Conservation (phyloP, 64 coral and sea anemone genomes). For the Exaiptasia diaphana region DNA sequence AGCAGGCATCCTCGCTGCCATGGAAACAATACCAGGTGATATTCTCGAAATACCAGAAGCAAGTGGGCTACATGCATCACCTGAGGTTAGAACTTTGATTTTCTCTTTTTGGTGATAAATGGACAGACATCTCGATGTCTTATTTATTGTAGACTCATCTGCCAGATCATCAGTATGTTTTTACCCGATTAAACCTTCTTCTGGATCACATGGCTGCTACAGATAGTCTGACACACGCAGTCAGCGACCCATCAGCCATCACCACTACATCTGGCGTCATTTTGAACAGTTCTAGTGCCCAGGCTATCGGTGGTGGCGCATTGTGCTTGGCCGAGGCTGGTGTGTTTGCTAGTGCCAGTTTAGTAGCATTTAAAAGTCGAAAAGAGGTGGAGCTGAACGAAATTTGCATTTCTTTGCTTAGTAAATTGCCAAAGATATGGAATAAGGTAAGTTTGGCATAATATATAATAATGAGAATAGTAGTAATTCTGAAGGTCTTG, state of each 20-base stretch:
- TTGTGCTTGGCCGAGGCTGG: constrained; percentile 61
- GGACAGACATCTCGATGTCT: background rate
- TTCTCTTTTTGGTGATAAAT: background rate
- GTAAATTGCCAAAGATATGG: constrained; percentile 94
- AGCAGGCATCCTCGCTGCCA: constrained; percentile 49
- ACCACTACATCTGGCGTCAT: constrained; percentile 77
- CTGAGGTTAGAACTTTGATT: constrained; percentile 58
- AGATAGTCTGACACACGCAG: constrained; percentile 81
- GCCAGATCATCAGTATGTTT: constrained; percentile 80
- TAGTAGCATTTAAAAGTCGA: constrained; percentile 54
- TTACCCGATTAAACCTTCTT: constrained; percentile 81
- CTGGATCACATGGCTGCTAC: constrained; percentile 86
- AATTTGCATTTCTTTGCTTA: constrained; percentile 70
- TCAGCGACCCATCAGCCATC: constrained; percentile 51
- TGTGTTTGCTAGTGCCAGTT: constrained; percentile 92
- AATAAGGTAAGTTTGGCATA: constrained; percentile 60
- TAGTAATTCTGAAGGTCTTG: no score
- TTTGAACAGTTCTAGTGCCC: constrained; percentile 59
- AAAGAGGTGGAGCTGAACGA: constrained; percentile 92
- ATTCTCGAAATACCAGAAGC: constrained; percentile 88
- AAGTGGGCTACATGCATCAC: constrained; percentile 77
- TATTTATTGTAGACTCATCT: constrained; percentile 62
- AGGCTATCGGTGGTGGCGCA: constrained; percentile 72
- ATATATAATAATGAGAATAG: no score
- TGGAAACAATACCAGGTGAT: constrained; percentile 78